These are phyloP conservation scores for Pseudochirops corinnae DNA, from an alignment of 2,797 vertebrate species.

Conservation along the genomic window DNA sequence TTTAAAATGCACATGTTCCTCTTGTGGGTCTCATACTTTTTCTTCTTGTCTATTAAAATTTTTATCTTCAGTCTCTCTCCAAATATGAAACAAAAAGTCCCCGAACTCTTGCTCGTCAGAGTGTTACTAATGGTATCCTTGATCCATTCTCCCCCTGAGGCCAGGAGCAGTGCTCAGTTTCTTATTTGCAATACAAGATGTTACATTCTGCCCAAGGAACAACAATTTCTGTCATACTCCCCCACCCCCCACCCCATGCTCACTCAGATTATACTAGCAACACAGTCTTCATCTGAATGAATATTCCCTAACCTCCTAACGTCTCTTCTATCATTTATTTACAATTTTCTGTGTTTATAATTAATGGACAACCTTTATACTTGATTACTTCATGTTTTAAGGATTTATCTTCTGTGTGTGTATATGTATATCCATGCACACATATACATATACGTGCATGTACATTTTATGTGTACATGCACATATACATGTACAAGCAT, in stretches of 20 bases:
- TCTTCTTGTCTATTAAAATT: background rate
- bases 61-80: background rate
- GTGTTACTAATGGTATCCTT: background rate
- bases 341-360: background rate
- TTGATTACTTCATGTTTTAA: background rate
- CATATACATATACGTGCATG: too few species aligned
- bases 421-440: background rate
- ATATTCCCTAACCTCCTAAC: slow-evolving; percentile 17
- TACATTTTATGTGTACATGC: too few species aligned
- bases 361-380: background rate
- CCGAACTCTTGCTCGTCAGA: background rate
- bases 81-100: background rate
- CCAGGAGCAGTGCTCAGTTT: background rate
- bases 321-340: background rate
- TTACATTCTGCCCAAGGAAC: background rate
- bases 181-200: background rate
- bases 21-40: background rate
- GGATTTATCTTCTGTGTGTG: too few species aligned
- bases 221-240: background rate
- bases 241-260: background rate
- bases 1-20: background rate
- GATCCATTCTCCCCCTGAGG: background rate
- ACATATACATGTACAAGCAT: too few species aligned
- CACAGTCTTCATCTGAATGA: slow-evolving; percentile 5
- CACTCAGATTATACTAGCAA: background rate